Base-by-base conservation (phyloP, 2,888 invertebrate species). In the Tetramorium bicarinatum region DNA sequence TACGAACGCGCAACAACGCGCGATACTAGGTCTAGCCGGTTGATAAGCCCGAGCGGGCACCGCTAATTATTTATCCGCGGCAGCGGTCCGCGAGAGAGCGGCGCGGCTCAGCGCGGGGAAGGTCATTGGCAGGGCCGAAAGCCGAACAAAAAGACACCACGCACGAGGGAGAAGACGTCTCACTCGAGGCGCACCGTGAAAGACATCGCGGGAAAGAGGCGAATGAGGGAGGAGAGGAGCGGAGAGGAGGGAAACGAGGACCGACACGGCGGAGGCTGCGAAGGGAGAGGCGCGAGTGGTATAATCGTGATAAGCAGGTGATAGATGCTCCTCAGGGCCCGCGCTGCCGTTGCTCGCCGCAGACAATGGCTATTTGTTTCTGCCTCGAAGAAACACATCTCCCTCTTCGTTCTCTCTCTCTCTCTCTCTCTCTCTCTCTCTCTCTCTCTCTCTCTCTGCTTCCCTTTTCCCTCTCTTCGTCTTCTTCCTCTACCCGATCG, bases 251-350 rank as follows among this genome's bases (percentile, higher is more conserved):
- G 61, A 56, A 62, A 25, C 54, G 54, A 72, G 83, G 71, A 85
- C 86, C 84, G 83, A 82, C 82, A 82, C 82, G 81, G 83, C 83
- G 87, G 52, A 79, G 83, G 82, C 75, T 82, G 86, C 75, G 89
- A 86, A 85, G 89, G 89, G 89, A 89, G 88, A 88, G 91, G 90
- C 91, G 89, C 92, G 92, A 94, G 94, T 93, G 93, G 94, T 94
- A 95, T 94, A 94, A 95, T 95, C 95, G 93, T 94, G 95, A 95
- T 95, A 95, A 95, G 94, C 94, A 94, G 94, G 94, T 95, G 94
- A 95, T 94, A 94, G 94, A 95, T 95, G 94, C 94, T 92, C 92
- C 93, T 93, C 91, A 91, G 94, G 92, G 92, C 91, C 91, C 88
- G 92, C 93, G 93, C 92, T 91, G 93, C 92, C 92, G 92, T 92